phyloP scores from a whole-genome alignment of 2,113 vertebrate species.

The Aegotheles bennettii region DNA sequence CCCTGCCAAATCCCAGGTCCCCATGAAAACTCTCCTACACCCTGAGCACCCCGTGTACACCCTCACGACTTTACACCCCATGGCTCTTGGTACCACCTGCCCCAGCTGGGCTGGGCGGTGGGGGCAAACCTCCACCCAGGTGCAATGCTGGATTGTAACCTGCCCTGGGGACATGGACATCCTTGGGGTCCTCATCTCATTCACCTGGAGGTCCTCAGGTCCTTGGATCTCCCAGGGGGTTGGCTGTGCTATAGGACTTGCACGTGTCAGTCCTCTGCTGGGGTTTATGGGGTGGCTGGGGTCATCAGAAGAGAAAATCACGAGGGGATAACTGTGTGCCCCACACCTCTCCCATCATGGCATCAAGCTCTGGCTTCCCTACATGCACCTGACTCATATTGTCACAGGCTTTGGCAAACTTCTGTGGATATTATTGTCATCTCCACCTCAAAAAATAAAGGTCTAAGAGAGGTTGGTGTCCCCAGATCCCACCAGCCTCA shows the following conservation, averaged over 20 bases:
- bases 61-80: fast-evolving
- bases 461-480: background rate
- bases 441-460: too few species aligned
- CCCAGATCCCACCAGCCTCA: background rate
- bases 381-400: fast-evolving
- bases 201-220: too few species aligned
- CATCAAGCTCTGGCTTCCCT: background rate
- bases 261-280: fast-evolving
- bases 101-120: background rate
- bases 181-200: background rate
- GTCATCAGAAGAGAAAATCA: too few species aligned
- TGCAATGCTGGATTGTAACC: background rate
- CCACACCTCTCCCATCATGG: background rate
- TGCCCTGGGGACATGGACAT: background rate
- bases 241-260: background rate
- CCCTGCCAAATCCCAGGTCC: background rate
- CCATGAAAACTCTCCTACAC: background rate
- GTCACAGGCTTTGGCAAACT: background rate
- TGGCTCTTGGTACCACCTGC: background rate
- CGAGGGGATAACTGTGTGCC: background rate
- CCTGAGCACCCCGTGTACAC: fast-evolving
- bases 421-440: background rate
- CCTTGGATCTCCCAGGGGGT: too few species aligned
- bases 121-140: background rate
- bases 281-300: too few species aligned